phyloP scores from a whole-genome alignment of 2,797 vertebrate genomes.

The Cossypha heuglini region DNA sequence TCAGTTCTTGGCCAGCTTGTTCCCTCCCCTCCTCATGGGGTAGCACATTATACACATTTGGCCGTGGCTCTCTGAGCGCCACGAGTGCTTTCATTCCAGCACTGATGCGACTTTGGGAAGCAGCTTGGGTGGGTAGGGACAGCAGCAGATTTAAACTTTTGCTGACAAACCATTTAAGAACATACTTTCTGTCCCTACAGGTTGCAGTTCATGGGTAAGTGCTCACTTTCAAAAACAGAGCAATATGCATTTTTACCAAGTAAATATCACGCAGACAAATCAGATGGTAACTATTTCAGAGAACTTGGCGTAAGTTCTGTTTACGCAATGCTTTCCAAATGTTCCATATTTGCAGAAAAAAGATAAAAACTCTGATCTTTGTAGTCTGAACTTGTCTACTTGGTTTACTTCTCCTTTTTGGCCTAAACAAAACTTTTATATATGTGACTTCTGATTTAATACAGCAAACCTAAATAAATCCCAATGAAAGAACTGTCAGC shows the following conservation, averaged over 20 bases:
- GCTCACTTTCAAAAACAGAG: constrained; percentile 51
- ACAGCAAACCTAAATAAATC: constrained; percentile 21
- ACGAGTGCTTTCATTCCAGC: neutral
- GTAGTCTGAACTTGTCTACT: constrained; percentile 56
- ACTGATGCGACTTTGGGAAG: neutral
- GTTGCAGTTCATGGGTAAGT: neutral
- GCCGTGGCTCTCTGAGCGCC: neutral
- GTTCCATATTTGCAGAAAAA: constrained; percentile 37
- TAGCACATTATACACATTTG: neutral
- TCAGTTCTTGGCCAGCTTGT: neutral
- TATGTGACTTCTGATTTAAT: neutral
- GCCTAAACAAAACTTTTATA: neutral
- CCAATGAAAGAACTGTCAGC: neutral
- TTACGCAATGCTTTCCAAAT: constrained; percentile 70
- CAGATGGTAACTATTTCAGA: constrained; percentile 60
- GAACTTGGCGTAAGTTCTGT: constrained; percentile 58
- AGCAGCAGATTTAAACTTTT: neutral
- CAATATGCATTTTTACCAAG: constrained; percentile 42
- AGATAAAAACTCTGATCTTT: constrained; percentile 57
- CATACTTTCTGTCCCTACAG: neutral
- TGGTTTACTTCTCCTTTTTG: constrained; percentile 40
- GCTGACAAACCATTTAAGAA: neutral
- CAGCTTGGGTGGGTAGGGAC: neutral
- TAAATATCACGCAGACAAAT: constrained; percentile 55
- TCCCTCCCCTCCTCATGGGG: neutral